A percentile compares a stretch with the other conserved stretches of the same genome.
phyloP scores from a whole-genome alignment of 2,113 vertebrate genomes.

The Sialia sialis region DNA sequence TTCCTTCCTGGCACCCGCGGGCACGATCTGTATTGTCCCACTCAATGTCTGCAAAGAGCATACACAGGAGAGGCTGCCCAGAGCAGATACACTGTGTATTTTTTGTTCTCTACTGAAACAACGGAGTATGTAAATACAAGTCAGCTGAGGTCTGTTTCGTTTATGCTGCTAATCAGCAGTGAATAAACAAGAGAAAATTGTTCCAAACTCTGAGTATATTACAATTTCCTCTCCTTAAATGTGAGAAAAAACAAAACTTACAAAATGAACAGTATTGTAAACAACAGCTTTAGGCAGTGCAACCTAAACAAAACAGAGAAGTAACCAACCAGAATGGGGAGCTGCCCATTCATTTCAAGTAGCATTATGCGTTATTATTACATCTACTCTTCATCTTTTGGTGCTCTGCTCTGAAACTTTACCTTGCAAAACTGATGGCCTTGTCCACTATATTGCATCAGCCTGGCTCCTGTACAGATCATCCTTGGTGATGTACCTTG shows the following conservation, averaged over 20 bases:
- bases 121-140: background rate
- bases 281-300: background rate
- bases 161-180: background rate
- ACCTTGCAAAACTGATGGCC: background rate
- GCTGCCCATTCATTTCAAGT: background rate
- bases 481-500: fast-evolving
- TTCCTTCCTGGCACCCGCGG: background rate
- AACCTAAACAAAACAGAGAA: background rate
- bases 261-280: background rate
- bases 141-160: background rate
- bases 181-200: background rate
- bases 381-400: background rate
- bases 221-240: background rate
- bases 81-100: background rate
- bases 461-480: background rate
- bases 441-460: background rate
- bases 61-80: background rate
- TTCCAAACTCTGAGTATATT: background rate
- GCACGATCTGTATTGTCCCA: background rate
- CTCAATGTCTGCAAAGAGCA: background rate
- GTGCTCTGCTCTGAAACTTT: background rate
- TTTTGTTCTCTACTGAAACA: background rate
- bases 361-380: background rate
- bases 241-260: background rate
- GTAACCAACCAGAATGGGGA: background rate